phyloP scores from a whole-genome alignment of 1,140 invertebrate species.

The Caenorhabditis latens region DNA sequence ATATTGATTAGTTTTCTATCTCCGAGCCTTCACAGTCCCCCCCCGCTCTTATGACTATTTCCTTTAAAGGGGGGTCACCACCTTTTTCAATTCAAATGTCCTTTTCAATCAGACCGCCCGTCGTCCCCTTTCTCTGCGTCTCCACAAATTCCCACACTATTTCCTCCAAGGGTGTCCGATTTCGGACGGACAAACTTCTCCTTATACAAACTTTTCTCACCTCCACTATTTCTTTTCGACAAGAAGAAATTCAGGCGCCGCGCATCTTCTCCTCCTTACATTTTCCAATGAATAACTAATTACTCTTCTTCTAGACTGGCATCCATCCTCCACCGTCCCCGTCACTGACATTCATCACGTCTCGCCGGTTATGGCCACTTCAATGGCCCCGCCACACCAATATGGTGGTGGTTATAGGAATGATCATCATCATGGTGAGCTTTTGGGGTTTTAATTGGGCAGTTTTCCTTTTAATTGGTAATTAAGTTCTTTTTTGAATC shows the following conservation, averaged over 20 bases:
- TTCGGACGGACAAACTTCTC: constrained; percentile 38
- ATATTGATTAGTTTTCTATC: constrained; percentile 41
- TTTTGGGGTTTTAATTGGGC: too few relatives aligned
- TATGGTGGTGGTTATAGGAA: constrained; percentile 26
- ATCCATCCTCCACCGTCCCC: constrained; percentile 15
- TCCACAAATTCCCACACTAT: constrained; percentile 1
- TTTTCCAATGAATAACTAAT: constrained; percentile 40
- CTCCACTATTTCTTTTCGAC: not conserved
- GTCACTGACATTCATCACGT: constrained; percentile 22
- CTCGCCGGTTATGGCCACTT: constrained; percentile 28
- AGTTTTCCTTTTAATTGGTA: too few relatives aligned
- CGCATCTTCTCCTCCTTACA: constrained; percentile 19
- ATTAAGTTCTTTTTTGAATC: too few relatives aligned
- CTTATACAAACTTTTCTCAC: constrained; percentile 53
- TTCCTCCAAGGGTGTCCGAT: constrained; percentile 24
- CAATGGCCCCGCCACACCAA: constrained; percentile 26
- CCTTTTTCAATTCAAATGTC: constrained; percentile 17
- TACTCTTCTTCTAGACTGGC: constrained; percentile 36
- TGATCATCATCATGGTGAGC: constrained; percentile 2
- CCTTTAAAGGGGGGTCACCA: not conserved
- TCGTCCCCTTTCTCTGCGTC: not conserved
- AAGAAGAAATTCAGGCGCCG: not conserved
- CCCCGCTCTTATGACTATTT: not conserved
- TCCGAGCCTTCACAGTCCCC: constrained; percentile 25
- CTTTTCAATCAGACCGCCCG: constrained; percentile 44